phyloP scores from a whole-genome alignment of 2,797 vertebrate genomes.

The Mionectes olivaceus region DNA sequence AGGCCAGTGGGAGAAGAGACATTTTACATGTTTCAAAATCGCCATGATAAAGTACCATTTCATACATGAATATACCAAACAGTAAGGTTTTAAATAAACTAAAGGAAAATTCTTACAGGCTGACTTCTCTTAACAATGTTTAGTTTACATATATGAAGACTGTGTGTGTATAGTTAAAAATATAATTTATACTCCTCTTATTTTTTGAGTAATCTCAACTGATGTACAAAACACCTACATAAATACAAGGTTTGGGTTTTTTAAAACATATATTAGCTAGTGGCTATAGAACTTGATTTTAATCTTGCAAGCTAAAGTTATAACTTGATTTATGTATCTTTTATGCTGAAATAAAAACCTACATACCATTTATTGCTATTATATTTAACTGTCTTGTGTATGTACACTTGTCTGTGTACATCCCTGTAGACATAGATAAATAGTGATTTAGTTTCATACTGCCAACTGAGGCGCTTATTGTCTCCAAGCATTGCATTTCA shows the following conservation, averaged over 20 bases:
- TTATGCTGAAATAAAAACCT: slow-evolving; percentile 41
- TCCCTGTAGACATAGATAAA: neutral
- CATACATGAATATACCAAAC: neutral
- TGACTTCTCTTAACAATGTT: slow-evolving; percentile 28
- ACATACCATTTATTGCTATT: neutral
- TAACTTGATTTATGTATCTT: slow-evolving; percentile 51
- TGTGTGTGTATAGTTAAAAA: slow-evolving; percentile 57
- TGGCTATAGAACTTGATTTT: slow-evolving; percentile 7
- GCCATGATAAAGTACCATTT: neutral
- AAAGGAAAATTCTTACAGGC: neutral
- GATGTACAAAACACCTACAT: neutral
- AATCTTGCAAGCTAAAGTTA: slow-evolving; percentile 14
- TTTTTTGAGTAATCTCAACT: slow-evolving; percentile 41
- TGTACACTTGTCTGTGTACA: neutral
- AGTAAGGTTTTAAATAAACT: slow-evolving; percentile 24
- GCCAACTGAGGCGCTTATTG: neutral
- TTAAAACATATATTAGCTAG: neutral
- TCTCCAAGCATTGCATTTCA: neutral
- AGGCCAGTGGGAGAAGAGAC: neutral
- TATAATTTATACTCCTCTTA: slow-evolving; percentile 27
- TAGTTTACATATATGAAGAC: slow-evolving; percentile 1
- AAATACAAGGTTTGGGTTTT: neutral
- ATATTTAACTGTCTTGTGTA: neutral
- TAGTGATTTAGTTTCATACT: neutral
- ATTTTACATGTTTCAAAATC: neutral